These are phyloP conservation scores for Psilanteris sp. DNA, from an alignment of 1,140 invertebrate species.

Conservation along the genomic window DNA sequence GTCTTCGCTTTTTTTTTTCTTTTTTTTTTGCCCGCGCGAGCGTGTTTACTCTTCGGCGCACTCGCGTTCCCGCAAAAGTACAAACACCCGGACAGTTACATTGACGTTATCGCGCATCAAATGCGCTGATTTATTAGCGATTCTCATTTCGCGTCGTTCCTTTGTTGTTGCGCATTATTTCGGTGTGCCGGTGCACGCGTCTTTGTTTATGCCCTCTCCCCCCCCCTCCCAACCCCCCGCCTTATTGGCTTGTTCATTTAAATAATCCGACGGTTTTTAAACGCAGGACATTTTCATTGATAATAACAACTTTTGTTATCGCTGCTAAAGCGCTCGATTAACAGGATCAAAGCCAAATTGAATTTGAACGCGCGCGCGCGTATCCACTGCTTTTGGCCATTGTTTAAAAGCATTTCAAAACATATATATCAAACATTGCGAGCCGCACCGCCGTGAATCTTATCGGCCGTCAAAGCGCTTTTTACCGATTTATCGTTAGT, in stretches of 20 bases:
- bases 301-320: constrained; percentile 52
- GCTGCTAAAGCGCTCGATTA: constrained; percentile 45
- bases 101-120: constrained; percentile 38
- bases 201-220: too few relatives aligned
- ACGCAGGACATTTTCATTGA: constrained; percentile 21
- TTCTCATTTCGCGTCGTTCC: constrained; percentile 1
- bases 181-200: background rate
- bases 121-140: constrained; percentile 35
- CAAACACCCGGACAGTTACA: constrained; percentile 38
- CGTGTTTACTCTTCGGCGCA: constrained; percentile 41
- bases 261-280: constrained; percentile 36
- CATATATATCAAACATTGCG: constrained; percentile 30
- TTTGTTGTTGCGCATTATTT: constrained; percentile 8
- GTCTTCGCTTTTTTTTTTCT: constrained; percentile 40
- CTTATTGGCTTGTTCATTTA: constrained; percentile 26
- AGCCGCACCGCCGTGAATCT: constrained; percentile 30
- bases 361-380: constrained; percentile 24
- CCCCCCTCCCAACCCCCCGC: background rate
- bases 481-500: constrained; percentile 34
- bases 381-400: constrained; percentile 1
- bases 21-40: background rate
- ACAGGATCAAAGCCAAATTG: constrained; percentile 52
- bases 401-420: constrained; percentile 47
- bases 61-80: constrained; percentile 29
- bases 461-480: constrained; percentile 31